A percentile compares a stretch with the other conserved stretches of the same genome.
Conservation (phyloP, 2,888 invertebrate genomes). For the Thysanoteuthis rhombus region DNA sequence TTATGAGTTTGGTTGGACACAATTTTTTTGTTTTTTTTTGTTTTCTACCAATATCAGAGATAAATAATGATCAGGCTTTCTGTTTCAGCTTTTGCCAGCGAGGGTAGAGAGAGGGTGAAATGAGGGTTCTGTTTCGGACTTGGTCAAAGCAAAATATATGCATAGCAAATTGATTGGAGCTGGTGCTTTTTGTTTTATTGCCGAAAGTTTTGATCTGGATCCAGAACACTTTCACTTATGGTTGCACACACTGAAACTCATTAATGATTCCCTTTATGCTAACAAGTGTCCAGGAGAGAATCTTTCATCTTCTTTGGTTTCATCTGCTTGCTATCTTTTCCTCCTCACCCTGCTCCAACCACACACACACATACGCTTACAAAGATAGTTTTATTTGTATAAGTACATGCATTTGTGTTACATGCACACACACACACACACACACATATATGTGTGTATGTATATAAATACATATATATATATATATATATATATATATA, state of each 20-base stretch:
- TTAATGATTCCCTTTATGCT: conserved; percentile 1
- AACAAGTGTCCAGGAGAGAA: not conserved
- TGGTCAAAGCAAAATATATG: not conserved
- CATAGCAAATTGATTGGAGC: not conserved
- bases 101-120: not conserved
- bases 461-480: no score
- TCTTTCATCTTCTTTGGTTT: not conserved
- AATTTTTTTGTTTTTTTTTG: not conserved
- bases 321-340: not conserved
- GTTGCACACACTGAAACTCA: not conserved
- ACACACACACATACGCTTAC: not conserved
- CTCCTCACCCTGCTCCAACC: not conserved
- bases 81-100: not conserved
- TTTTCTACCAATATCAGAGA: not conserved
- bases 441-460: no score
- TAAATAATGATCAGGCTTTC: not conserved
- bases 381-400: no score
- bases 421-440: no score
- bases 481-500: no score
- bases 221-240: not conserved
- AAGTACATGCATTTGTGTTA: no score
- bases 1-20: not conserved
- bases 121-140: not conserved
- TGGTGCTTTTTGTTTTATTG: not conserved
- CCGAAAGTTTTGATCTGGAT: not conserved